phyloP scores from a whole-genome alignment of 1,140 invertebrate genomes.

The Drosophila bocki region DNA sequence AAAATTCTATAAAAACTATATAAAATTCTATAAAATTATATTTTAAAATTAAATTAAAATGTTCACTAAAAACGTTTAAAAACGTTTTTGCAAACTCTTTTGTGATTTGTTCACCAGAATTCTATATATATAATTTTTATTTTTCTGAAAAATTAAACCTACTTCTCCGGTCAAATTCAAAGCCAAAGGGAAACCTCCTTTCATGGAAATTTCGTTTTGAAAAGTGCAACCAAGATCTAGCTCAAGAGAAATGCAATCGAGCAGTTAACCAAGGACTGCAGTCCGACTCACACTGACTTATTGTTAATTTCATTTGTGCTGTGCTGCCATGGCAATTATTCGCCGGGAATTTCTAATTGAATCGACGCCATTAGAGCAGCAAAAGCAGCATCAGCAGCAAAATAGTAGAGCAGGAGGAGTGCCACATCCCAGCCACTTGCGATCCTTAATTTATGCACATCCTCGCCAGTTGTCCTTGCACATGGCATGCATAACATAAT shows the following conservation, averaged over 20 bases:
- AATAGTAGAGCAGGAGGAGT: not conserved
- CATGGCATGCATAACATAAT: slow-evolving; percentile 47
- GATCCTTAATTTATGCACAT: slow-evolving; percentile 50
- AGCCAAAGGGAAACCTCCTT: not conserved
- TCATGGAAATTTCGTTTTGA: not conserved
- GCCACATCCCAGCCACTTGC: slow-evolving; percentile 15
- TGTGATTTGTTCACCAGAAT: no score
- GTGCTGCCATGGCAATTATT: slow-evolving; percentile 62
- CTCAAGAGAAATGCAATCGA: slow-evolving; percentile 8
- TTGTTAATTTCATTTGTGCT: slow-evolving; percentile 45
- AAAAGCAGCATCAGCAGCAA: not conserved
- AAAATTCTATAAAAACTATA: not conserved
- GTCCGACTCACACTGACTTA: slow-evolving; percentile 32
- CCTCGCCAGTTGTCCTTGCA: slow-evolving; percentile 37
- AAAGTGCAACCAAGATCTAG: not conserved
- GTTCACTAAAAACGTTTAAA: no score
- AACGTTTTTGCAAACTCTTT: not conserved
- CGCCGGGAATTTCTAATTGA: slow-evolving; percentile 67
- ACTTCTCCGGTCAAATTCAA: not conserved
- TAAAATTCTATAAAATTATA: no score
- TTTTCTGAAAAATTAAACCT: no score
- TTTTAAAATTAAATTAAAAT: no score
- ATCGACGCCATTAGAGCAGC: slow-evolving; percentile 57
- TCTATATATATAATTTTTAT: no score
- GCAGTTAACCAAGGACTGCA: slow-evolving; percentile 10